Percentiles rank a stretch among this genome's conserved stretches.
Conservation (phyloP, 2,888 invertebrate species). For the Diachrysia chrysitis region DNA sequence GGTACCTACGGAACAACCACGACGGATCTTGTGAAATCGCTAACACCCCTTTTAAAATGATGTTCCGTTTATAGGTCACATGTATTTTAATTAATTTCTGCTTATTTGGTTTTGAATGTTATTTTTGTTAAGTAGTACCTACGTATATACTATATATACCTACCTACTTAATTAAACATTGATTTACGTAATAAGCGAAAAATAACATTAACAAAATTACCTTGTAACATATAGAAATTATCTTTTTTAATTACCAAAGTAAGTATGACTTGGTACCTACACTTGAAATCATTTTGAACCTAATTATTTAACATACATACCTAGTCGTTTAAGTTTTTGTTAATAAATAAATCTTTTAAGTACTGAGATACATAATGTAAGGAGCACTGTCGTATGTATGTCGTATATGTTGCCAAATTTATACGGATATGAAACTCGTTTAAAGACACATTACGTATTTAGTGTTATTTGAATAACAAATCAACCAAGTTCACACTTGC, state of each 20-base stretch:
- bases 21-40: slow-evolving; percentile 41
- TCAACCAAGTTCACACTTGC: slow-evolving; percentile 21
- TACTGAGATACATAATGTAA: no score
- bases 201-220: background rate
- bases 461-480: slow-evolving; percentile 23
- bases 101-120: slow-evolving; percentile 10
- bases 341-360: no score
- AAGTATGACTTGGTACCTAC: no score
- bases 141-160: no score
- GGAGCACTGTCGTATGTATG: no score
- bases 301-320: no score
- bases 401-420: background rate
- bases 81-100: slow-evolving; percentile 47
- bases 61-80: slow-evolving; percentile 49
- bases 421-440: background rate
- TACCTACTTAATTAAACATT: slow-evolving; percentile 4
- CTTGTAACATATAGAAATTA: background rate
- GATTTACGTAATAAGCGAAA: background rate
- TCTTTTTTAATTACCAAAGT: no score
- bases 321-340: no score
- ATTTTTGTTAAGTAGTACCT: background rate
- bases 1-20: slow-evolving; percentile 21
- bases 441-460: background rate
- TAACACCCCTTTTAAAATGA: slow-evolving; percentile 41
- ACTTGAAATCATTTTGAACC: no score